Percentiles rank a stretch among this genome's conserved stretches.
Evolutionary conservation across 2,797 vertebrate species (phyloP).

Genomic region (Cuculus canorus): DNA sequence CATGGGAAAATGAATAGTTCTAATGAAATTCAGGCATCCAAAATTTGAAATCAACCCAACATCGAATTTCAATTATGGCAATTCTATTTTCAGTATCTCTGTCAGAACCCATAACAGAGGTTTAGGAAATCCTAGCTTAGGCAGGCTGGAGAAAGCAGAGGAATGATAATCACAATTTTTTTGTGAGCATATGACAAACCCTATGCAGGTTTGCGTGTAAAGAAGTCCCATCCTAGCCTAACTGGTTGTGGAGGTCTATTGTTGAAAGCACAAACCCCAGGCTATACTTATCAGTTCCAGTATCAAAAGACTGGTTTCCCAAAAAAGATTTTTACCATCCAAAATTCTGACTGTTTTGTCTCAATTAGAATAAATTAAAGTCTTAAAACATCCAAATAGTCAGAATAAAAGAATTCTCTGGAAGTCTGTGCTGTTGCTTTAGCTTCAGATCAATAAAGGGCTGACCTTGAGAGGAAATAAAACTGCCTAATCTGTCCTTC

Average conservation of each 20-base stretch:
- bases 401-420: not conserved
- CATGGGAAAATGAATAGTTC: not conserved
- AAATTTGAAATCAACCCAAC: not conserved
- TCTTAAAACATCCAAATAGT: not conserved
- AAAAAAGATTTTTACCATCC: not conserved
- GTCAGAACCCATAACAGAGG: not conserved
- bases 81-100: not conserved
- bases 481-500: not conserved
- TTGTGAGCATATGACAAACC: not conserved
- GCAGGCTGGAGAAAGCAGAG: not conserved
- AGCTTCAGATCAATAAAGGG: not conserved
- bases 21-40: not conserved
- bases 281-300: not conserved
- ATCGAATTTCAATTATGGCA: not conserved
- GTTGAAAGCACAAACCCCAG: not conserved
- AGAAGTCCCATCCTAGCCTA: not conserved
- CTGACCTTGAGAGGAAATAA: constrained; percentile 8
- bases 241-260: not conserved
- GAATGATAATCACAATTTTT: not conserved
- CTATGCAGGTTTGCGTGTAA: not conserved
- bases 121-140: not conserved
- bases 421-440: not conserved
- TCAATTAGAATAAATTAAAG: not conserved
- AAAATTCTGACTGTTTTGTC: not conserved
- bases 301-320: not conserved